Percentiles rank a stretch among this genome's conserved stretches.
Evolutionary conservation across 2,113 vertebrate species (phyloP).

Genomic region (Tautogolabrus adspersus): DNA sequence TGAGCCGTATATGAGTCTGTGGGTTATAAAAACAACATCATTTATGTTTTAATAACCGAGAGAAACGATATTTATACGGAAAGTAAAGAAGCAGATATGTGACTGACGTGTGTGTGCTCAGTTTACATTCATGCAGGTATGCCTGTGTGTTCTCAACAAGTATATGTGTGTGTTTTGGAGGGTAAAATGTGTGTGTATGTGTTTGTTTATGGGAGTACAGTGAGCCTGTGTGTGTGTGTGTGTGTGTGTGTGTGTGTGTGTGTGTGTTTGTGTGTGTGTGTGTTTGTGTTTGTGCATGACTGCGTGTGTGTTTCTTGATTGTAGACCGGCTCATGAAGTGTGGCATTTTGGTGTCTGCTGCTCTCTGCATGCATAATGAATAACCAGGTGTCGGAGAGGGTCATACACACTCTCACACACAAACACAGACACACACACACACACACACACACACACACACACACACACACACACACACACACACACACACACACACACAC

Average conservation of each 20-base stretch:
- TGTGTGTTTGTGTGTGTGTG: constrained; percentile 22
- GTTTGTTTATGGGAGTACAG: constrained; percentile 19
- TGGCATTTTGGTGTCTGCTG: constrained; percentile 85
- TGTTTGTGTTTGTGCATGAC: too few species aligned
- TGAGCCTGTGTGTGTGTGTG: constrained; percentile 7
- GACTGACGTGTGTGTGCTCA: constrained; percentile 15
- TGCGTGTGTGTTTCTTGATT: constrained; percentile 64
- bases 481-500: too few species aligned
- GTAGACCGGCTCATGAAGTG: constrained; percentile 79
- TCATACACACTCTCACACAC: constrained; percentile 58
- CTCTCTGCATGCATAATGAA: constrained; percentile 87
- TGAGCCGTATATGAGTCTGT: constrained; percentile 44
- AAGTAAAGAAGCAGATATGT: constrained; percentile 40
- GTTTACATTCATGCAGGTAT: neutral
- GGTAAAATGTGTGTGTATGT: constrained; percentile 5
- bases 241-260: constrained; percentile 17
- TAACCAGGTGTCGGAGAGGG: constrained; percentile 82
- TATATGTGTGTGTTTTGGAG: constrained; percentile 29
- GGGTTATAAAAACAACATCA: constrained; percentile 61
- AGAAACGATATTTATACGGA: constrained; percentile 50
- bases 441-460: constrained; percentile 31
- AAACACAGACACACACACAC: too few species aligned
- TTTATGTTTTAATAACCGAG: constrained; percentile 60
- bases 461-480: constrained; percentile 43
- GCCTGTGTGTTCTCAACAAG: constrained; percentile 22